phyloP scores from a whole-genome alignment of 2,888 invertebrate species.

The Tetranychus truncatus region DNA sequence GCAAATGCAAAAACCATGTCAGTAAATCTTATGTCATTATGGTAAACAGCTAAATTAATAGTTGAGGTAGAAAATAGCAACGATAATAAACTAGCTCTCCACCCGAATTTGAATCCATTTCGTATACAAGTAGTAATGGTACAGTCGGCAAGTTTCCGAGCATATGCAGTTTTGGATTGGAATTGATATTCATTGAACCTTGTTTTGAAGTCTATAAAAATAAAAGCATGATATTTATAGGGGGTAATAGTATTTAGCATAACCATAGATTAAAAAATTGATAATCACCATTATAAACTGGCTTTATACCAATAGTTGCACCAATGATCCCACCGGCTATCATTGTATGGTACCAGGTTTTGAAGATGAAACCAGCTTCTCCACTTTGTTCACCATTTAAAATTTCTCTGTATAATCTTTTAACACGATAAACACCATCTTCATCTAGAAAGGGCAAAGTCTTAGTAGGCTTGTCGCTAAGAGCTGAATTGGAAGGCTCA shows the following conservation, averaged over 20 bases:
- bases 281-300: not conserved
- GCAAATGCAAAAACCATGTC: conserved; percentile 15
- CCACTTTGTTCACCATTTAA: conserved; percentile 12
- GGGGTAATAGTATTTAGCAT: not conserved
- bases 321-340: conserved; percentile 6
- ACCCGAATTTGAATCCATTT: not conserved
- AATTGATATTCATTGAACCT: not conserved
- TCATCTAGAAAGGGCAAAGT: conserved; percentile 2
- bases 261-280: not conserved
- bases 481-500: too few species aligned
- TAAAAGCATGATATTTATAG: not conserved
- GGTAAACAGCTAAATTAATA: conserved; percentile 11
- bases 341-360: not conserved
- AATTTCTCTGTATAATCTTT: not conserved
- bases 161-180: not conserved
- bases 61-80: not conserved
- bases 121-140: not conserved
- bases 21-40: conserved; percentile 15
- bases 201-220: not conserved
- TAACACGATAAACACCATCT: conserved; percentile 15
- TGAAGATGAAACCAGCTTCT: conserved; percentile 11
- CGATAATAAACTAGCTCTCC: conserved; percentile 12
- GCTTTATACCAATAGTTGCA: conserved; percentile 4
- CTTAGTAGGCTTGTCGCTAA: too few species aligned
- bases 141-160: conserved; percentile 8